These are phyloP conservation scores for Lordiphosa stackelbergi DNA, from an alignment of 1,140 invertebrate genomes.

Conservation along the genomic window DNA sequence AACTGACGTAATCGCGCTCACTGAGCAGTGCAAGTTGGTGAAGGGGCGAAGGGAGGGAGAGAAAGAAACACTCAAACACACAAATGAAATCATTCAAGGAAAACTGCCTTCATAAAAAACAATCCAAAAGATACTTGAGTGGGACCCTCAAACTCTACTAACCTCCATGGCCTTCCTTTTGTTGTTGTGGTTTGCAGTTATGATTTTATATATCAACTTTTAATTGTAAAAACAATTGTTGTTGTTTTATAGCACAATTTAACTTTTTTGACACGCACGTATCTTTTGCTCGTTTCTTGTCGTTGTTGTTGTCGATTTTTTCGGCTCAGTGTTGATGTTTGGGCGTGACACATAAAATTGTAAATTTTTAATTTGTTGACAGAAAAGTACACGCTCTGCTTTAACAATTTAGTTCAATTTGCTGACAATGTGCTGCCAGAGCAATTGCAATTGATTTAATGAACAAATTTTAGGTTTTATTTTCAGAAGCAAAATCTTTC, in stretches of 20 bases:
- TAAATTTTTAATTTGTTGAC: slow-evolving; percentile 31
- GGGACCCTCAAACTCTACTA: slow-evolving; percentile 43
- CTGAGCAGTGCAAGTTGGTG: slow-evolving; percentile 5
- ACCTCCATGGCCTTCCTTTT: slow-evolving; percentile 51
- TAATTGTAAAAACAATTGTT: slow-evolving; percentile 14
- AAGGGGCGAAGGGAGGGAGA: slow-evolving; percentile 12
- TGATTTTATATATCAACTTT: slow-evolving; percentile 13
- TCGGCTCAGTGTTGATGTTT: slow-evolving; percentile 37
- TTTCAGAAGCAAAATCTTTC: background rate
- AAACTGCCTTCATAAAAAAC: slow-evolving; percentile 45
- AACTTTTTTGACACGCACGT: slow-evolving; percentile 50
- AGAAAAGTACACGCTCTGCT: slow-evolving; percentile 18
- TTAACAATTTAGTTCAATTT: slow-evolving; percentile 20
- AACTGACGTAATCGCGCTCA: slow-evolving; percentile 62
- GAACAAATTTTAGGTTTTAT: slow-evolving; percentile 7
- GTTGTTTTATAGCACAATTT: slow-evolving; percentile 40
- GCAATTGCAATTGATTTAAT: slow-evolving; percentile 15
- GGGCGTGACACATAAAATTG: slow-evolving; percentile 62
- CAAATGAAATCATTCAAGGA: slow-evolving; percentile 71
- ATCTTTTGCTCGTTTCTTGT: slow-evolving; percentile 23
- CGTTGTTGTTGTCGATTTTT: background rate
- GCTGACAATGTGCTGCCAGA: slow-evolving; percentile 14
- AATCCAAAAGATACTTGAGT: slow-evolving; percentile 35
- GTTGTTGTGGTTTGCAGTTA: slow-evolving; percentile 21
- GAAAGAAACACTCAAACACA: slow-evolving; percentile 25